Evolutionary conservation across 2,113 vertebrate genomes (phyloP).

Genomic region (Chionomys nivalis): DNA sequence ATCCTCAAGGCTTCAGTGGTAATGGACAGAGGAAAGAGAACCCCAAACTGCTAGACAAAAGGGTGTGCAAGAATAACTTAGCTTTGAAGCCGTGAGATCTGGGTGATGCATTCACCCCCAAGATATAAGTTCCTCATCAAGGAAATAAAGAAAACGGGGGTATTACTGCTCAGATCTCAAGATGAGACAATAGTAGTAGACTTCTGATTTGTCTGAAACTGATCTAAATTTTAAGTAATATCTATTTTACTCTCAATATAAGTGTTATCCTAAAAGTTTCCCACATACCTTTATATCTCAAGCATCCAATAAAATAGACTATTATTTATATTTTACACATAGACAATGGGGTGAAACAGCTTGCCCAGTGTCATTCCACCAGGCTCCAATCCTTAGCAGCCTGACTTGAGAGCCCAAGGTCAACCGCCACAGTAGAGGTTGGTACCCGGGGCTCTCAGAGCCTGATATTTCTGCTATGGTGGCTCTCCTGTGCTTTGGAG

Average conservation of each 20-base stretch:
- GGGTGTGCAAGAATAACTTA: not conserved
- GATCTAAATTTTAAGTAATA: not conserved
- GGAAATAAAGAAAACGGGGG: not conserved
- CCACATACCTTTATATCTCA: not conserved
- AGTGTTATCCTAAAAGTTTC: not conserved
- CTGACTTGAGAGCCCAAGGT: not conserved
- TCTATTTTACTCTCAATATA: not conserved
- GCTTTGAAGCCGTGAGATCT: not conserved
- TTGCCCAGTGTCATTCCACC: not conserved
- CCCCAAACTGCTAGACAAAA: not conserved
- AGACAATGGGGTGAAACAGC: not conserved
- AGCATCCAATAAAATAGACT: not conserved
- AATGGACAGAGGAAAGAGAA: not conserved
- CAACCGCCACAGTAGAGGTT: not conserved
- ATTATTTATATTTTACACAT: not conserved
- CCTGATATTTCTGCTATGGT: not conserved
- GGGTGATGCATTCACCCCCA: not conserved
- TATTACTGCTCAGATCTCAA: rapidly evolving
- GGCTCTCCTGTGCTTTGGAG: not conserved
- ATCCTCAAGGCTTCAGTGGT: not conserved
- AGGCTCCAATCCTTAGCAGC: not conserved
- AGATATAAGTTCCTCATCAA: not conserved
- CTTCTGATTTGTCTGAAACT: not conserved
- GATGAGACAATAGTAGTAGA: not conserved
- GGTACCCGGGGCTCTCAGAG: not conserved